Conservation (phyloP, 2,888 invertebrate genomes). For the Pseudanteris insignis region DNA sequence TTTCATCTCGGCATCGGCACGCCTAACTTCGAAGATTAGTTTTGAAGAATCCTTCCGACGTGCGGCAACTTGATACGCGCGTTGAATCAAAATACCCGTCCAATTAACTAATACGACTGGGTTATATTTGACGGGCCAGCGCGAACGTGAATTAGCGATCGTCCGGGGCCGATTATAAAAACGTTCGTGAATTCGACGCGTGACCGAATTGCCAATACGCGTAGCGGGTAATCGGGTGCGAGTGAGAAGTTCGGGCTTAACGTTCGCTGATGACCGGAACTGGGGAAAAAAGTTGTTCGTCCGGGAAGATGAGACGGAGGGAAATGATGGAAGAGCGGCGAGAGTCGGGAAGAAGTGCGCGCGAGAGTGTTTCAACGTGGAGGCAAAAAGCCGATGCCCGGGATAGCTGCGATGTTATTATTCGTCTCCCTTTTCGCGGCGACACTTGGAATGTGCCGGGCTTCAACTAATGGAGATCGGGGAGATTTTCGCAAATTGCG, state of each 20-base stretch:
- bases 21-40: conserved; percentile 39
- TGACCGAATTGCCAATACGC: conserved; percentile 35
- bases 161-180: too few species aligned
- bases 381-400: conserved; percentile 36
- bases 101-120: conserved; percentile 30
- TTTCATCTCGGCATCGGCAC: conserved; percentile 26
- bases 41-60: conserved; percentile 28
- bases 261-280: conserved; percentile 32
- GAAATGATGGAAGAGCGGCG: conserved; percentile 40
- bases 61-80: conserved; percentile 22
- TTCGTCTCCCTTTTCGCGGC: conserved; percentile 24
- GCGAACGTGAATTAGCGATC: too few species aligned
- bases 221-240: conserved; percentile 29
- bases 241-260: conserved; percentile 10
- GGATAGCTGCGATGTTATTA: conserved; percentile 29
- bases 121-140: background rate
- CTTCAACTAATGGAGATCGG: conserved; percentile 20
- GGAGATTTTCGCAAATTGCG: conserved; percentile 15
- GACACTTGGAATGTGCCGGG: conserved; percentile 30
- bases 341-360: conserved; percentile 20
- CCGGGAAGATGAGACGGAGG: conserved; percentile 23
- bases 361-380: conserved; percentile 16
- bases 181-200: conserved; percentile 27
- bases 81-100: conserved; percentile 22
- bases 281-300: conserved; percentile 34